Conservation (phyloP, 2,797 vertebrate genomes). For the Cyprinella venusta region DNA sequence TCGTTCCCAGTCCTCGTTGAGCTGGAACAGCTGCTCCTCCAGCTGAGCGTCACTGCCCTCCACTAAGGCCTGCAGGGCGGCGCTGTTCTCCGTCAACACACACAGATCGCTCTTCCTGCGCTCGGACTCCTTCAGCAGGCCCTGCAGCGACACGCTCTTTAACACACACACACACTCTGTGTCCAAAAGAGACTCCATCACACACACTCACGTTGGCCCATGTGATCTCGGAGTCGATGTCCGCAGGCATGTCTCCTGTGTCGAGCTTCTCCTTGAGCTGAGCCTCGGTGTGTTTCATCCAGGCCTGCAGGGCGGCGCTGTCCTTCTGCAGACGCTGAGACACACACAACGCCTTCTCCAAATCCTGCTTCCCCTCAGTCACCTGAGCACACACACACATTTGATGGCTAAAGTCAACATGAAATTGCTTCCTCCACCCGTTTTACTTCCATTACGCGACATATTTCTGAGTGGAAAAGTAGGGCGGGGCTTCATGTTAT, state of each 20-base stretch:
- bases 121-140: slow-evolving; percentile 90
- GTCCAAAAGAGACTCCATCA: neutral
- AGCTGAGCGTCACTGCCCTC: slow-evolving; percentile 84
- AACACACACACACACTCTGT: neutral
- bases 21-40: slow-evolving; percentile 85
- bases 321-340: slow-evolving; percentile 89
- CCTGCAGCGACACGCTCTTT: slow-evolving; percentile 71
- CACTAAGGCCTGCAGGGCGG: slow-evolving; percentile 86
- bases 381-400: slow-evolving; percentile 71
- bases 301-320: slow-evolving; percentile 81
- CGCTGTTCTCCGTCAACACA: slow-evolving; percentile 85
- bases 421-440: neutral
- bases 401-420: neutral
- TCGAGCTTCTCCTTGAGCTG: slow-evolving; percentile 87
- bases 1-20: slow-evolving; percentile 87
- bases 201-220: slow-evolving; percentile 90
- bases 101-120: slow-evolving; percentile 86
- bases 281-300: slow-evolving; percentile 83
- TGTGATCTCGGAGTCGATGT: slow-evolving; percentile 89
- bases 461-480: neutral
- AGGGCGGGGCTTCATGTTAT: neutral
- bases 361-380: slow-evolving; percentile 94
- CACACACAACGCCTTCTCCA: slow-evolving; percentile 89
- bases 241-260: slow-evolving; percentile 83
- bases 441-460: neutral